A percentile compares a stretch with the other conserved stretches of the same genome.
phyloP scores from a whole-genome alignment of 2,797 vertebrate genomes.

The Cuniculus paca region DNA sequence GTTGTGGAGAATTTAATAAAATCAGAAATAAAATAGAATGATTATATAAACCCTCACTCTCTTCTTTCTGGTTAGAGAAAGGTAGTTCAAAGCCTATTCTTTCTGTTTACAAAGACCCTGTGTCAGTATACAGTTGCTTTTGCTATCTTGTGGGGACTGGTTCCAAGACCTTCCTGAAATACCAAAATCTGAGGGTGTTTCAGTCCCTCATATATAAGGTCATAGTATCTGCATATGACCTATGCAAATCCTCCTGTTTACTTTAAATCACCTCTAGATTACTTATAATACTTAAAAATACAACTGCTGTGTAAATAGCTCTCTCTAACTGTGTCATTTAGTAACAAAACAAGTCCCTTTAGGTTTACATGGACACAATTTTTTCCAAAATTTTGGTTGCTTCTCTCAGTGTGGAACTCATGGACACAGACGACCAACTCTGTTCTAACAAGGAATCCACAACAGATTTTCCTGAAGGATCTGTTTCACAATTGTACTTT shows the following conservation, averaged over 20 bases:
- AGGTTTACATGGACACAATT: background rate
- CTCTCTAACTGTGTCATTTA: background rate
- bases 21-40: background rate
- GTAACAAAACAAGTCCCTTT: background rate
- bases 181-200: background rate
- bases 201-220: background rate
- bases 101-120: background rate
- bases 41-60: background rate
- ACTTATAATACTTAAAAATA: background rate
- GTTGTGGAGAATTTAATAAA: background rate
- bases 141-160: background rate
- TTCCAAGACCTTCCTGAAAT: background rate
- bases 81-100: background rate
- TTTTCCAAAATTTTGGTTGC: background rate
- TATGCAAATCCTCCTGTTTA: background rate
- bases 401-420: background rate
- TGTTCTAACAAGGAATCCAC: background rate
- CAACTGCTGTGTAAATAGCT: background rate
- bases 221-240: background rate
- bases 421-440: background rate
- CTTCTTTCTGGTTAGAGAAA: background rate
- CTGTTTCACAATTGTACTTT: background rate
- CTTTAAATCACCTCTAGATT: background rate
- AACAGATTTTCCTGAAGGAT: background rate
- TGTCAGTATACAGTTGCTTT: background rate